These are phyloP conservation scores for Synanthedon myopaeformis DNA, from an alignment of 2,888 invertebrate genomes.

Conservation along the genomic window DNA sequence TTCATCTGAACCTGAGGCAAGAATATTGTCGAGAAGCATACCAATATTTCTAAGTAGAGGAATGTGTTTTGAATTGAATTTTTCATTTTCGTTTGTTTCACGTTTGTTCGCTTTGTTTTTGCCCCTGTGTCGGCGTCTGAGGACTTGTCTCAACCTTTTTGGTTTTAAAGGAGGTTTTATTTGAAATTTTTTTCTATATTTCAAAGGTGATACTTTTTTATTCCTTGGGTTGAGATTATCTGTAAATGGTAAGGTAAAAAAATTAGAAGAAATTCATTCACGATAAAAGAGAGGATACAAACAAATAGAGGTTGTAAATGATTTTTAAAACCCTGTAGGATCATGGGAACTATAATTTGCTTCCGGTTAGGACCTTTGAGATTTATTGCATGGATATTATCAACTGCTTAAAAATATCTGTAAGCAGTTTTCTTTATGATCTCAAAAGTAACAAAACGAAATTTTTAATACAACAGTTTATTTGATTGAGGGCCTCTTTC, in stretches of 20 bases:
- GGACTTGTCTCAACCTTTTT: conserved; percentile 29
- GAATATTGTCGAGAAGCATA: conserved; percentile 53
- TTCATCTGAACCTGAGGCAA: conserved; percentile 34
- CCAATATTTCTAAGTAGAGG: conserved; percentile 53
- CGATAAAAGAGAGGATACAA: too few species aligned
- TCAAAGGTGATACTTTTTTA: conserved; percentile 28
- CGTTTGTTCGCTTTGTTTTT: conserved; percentile 37
- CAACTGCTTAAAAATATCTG: too few species aligned
- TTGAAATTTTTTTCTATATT: conserved; percentile 36
- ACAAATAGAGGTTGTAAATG: too few species aligned
- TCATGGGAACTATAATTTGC: too few species aligned
- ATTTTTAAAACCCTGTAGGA: too few species aligned
- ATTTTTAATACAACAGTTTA: too few species aligned
- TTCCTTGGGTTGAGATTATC: conserved; percentile 11
- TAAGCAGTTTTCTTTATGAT: too few species aligned
- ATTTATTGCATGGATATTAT: too few species aligned
- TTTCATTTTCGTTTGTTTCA: conserved; percentile 35
- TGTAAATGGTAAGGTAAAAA: conserved; percentile 12
- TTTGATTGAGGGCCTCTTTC: too few species aligned
- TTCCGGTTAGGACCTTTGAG: too few species aligned
- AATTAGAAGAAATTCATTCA: too few species aligned
- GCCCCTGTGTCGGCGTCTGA: conserved; percentile 24
- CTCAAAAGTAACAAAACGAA: too few species aligned
- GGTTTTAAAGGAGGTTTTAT: conserved; percentile 42
- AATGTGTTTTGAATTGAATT: conserved; percentile 40